Percentiles rank a stretch among this genome's conserved stretches.
Conservation (phyloP, 2,113 vertebrate genomes). For the Heterotis niloticus region DNA sequence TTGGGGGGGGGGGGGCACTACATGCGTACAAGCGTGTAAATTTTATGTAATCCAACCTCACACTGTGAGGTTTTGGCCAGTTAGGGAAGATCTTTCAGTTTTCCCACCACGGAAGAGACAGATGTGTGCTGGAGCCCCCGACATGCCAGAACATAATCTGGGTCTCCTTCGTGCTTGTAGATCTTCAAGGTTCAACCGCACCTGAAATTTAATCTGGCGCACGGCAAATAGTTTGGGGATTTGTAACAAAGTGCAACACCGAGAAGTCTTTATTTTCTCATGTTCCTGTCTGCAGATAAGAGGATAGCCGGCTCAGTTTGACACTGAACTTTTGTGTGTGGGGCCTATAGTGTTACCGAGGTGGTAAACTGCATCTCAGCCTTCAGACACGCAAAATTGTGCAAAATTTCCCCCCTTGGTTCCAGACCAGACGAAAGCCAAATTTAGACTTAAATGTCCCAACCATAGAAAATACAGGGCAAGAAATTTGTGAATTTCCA, state of each 20-base stretch:
- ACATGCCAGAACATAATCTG: slow-evolving; percentile 13
- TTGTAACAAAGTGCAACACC: not conserved
- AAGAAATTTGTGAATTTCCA: no score
- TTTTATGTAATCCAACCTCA: not conserved
- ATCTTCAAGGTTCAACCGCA: slow-evolving; percentile 16
- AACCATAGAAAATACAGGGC: no score
- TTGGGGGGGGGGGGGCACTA: no score
- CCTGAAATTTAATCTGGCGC: slow-evolving; percentile 1
- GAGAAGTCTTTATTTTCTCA: not conserved
- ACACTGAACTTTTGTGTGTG: no score
- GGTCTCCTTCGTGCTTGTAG: not conserved
- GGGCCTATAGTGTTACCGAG: no score
- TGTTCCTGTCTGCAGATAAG: not conserved
- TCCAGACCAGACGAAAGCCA: no score
- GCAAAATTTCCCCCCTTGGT: no score
- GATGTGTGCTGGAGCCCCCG: not conserved
- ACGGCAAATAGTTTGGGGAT: not conserved
- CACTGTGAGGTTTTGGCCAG: not conserved
- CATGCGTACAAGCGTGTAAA: no score
- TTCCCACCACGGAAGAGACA: not conserved
- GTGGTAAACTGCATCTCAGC: no score
- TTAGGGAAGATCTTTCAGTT: not conserved
- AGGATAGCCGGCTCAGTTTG: no score
- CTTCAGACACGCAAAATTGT: no score
- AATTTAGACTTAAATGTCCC: no score